These are phyloP conservation scores for Anaspis maculata DNA, from an alignment of 2,888 invertebrate species.

Conservation along the genomic window DNA sequence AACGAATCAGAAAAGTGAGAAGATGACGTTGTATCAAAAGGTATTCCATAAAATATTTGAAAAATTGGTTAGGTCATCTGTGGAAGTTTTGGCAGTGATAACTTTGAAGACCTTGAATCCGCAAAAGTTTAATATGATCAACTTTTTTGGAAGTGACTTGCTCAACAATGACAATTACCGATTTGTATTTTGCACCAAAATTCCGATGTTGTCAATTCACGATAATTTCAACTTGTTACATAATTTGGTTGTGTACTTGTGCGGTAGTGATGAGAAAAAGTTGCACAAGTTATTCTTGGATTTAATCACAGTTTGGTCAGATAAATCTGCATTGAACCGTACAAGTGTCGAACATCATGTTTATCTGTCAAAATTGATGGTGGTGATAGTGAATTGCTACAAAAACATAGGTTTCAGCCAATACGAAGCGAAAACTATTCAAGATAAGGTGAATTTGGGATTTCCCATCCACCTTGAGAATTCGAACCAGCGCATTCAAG, in stretches of 20 bases:
- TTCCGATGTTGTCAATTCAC: conserved; percentile 49
- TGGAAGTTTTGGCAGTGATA: conserved; percentile 50
- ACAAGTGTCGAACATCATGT: conserved; percentile 62
- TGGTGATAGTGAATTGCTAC: conserved; percentile 49
- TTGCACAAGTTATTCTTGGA: conserved; percentile 46
- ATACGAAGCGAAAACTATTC: conserved; percentile 37
- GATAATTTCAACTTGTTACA: conserved; percentile 45
- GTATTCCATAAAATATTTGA: conserved; percentile 47
- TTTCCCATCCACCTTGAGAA: conserved; percentile 63
- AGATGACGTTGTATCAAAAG: conserved; percentile 39
- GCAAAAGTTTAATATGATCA: conserved; percentile 40
- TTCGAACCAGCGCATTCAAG: conserved; percentile 50
- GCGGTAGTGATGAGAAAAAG: conserved; percentile 31
- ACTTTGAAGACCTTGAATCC: conserved; percentile 49
- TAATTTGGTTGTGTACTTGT: conserved; percentile 56
- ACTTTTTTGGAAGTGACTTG: conserved; percentile 47
- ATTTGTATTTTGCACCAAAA: conserved; percentile 55
- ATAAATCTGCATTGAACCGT: conserved; percentile 53
- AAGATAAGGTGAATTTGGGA: conserved; percentile 52
- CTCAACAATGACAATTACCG: conserved; percentile 54
- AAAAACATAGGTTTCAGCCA: conserved; percentile 31
- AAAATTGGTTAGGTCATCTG: conserved; percentile 50
- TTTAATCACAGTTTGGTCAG: conserved; percentile 59
- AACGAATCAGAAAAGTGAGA: conserved; percentile 38
- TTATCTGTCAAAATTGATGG: conserved; percentile 58